Evolutionary conservation across 2,797 vertebrate genomes (phyloP).

Genomic region (Pelobates cultripes): DNA sequence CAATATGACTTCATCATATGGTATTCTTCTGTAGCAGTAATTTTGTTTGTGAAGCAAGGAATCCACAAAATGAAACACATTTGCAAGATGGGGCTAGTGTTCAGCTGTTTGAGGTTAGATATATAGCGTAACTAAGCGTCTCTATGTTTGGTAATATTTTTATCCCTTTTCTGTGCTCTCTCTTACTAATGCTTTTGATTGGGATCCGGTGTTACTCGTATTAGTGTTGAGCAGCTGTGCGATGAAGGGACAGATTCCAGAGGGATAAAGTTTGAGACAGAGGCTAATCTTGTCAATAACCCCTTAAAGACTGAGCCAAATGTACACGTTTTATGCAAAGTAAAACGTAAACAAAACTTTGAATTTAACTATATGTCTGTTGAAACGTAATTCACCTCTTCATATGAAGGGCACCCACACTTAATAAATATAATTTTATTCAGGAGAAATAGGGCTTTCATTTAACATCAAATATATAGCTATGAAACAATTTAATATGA

Average conservation of each 20-base stretch:
- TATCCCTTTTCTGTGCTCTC: too few species aligned
- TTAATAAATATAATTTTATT: too few species aligned
- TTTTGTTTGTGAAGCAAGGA: neutral
- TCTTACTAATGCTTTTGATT: neutral
- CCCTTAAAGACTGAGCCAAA: neutral
- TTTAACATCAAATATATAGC: too few species aligned
- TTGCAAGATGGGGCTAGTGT: neutral
- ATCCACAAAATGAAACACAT: neutral
- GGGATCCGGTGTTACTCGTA: neutral
- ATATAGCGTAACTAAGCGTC: neutral
- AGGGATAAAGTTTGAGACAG: neutral
- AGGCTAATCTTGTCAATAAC: neutral
- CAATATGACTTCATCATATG: neutral
- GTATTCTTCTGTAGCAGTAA: neutral
- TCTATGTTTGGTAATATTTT: neutral
- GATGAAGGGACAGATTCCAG: neutral
- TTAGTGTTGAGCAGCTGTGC: slow-evolving; percentile 4
- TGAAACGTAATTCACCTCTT: too few species aligned
- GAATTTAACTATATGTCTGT: too few species aligned
- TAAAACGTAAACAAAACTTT: too few species aligned
- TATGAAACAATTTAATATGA: too few species aligned
- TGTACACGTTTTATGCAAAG: too few species aligned
- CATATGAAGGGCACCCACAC: too few species aligned
- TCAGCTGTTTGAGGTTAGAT: neutral
- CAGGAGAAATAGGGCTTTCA: too few species aligned